Conservation (phyloP, 2,888 invertebrate species). For the Sinohyriopsis cumingii region DNA sequence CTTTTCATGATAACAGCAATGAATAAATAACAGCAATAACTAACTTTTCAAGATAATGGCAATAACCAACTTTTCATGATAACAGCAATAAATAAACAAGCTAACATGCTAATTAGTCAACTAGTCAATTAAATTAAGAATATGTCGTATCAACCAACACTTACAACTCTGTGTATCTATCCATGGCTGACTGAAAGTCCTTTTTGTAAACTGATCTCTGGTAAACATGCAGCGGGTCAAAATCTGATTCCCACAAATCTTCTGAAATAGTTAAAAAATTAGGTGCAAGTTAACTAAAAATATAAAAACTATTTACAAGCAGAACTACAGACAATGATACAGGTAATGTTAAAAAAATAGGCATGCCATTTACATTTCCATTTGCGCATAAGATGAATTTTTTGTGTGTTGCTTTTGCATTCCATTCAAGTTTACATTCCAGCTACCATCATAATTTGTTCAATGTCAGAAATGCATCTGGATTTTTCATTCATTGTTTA, state of each 20-base stretch:
- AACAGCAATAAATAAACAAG: too few species aligned
- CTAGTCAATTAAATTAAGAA: neutral
- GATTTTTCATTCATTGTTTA: too few species aligned
- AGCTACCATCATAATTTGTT: too few species aligned
- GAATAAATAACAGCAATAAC: too few species aligned
- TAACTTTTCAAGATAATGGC: too few species aligned
- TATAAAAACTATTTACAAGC: neutral
- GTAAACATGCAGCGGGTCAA: slow-evolving; percentile 94
- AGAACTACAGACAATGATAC: neutral
- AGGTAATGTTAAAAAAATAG: neutral
- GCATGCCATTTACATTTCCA: too few species aligned
- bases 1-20: too few species aligned
- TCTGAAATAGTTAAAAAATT: slow-evolving; percentile 40
- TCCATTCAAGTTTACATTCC: too few species aligned
- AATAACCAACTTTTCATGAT: too few species aligned
- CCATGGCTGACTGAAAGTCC: slow-evolving; percentile 91
- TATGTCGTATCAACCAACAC: slow-evolving; percentile 64
- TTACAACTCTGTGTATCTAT: slow-evolving; percentile 91
- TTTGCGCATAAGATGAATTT: too few species aligned
- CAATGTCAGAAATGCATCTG: too few species aligned
- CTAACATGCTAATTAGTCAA: neutral
- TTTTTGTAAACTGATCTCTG: slow-evolving; percentile 91
- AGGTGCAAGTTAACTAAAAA: neutral
- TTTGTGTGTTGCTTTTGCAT: too few species aligned
- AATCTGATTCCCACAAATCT: slow-evolving; percentile 90